These are phyloP conservation scores for Bubo scandiacus DNA, from an alignment of 2,113 vertebrate genomes.

Conservation along the genomic window DNA sequence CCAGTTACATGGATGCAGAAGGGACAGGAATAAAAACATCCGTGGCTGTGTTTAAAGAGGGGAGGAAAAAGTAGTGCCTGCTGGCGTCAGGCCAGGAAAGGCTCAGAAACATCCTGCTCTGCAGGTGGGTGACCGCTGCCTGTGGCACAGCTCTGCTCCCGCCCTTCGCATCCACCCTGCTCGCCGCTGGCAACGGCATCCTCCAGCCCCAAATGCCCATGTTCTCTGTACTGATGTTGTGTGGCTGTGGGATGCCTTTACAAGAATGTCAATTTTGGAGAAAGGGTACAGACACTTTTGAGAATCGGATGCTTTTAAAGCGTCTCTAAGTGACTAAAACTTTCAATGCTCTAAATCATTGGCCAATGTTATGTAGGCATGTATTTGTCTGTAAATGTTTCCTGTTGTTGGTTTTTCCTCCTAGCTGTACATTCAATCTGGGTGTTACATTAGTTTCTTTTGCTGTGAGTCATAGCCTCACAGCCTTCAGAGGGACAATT, in stretches of 20 bases:
- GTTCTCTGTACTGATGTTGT: neutral
- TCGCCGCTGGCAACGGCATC: accelerated
- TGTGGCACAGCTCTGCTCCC: neutral
- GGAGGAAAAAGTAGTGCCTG: accelerated
- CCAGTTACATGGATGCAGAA: neutral
- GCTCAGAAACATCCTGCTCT: neutral
- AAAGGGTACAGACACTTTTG: neutral
- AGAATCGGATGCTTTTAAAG: neutral
- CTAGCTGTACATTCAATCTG: neutral
- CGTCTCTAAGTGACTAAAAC: neutral
- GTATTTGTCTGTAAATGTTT: neutral
- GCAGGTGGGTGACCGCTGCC: neutral
- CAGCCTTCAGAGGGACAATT: neutral
- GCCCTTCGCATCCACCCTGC: neutral
- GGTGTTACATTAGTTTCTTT: neutral
- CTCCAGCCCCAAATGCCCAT: neutral
- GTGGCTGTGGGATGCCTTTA: neutral
- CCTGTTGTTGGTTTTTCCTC: neutral
- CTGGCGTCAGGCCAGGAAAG: neutral
- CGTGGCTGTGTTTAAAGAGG: neutral
- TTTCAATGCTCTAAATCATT: neutral
- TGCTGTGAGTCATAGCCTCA: neutral
- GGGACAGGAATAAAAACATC: neutral
- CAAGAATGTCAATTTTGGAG: neutral
- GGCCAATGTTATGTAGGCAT: neutral